These are phyloP conservation scores for Gobio occitaniae DNA, from an alignment of 2,797 vertebrate genomes.

Conservation along the genomic window DNA sequence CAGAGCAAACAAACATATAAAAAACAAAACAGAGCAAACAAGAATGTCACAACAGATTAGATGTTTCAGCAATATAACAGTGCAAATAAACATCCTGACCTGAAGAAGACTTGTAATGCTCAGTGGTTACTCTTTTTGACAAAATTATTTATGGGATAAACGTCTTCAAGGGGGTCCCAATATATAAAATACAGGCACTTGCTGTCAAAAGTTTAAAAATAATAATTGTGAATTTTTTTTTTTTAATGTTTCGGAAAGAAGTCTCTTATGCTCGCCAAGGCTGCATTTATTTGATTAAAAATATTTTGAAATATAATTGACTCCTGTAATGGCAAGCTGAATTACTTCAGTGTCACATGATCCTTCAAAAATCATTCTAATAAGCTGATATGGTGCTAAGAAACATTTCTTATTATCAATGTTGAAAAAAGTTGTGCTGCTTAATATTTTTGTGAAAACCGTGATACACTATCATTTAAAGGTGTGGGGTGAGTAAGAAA, in stretches of 20 bases:
- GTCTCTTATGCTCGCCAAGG: background rate
- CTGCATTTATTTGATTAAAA: background rate
- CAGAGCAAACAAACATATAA: background rate
- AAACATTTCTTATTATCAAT: background rate
- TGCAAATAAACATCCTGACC: conserved; percentile 7
- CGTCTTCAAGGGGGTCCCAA: background rate
- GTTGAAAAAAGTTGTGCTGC: too few relatives aligned
- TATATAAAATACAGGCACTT: background rate
- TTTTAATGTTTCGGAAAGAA: background rate
- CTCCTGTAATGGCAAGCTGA: background rate
- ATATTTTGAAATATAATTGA: background rate
- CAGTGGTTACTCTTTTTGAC: background rate
- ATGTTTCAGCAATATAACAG: background rate
- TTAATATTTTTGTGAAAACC: too few relatives aligned
- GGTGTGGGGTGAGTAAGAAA: too few relatives aligned
- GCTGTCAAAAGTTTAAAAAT: background rate
- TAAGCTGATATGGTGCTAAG: background rate
- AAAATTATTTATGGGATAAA: background rate
- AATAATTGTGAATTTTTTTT: too few relatives aligned
- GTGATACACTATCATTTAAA: too few relatives aligned
- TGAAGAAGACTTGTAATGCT: background rate
- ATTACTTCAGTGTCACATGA: background rate
- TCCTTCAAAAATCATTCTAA: background rate
- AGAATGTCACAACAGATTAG: background rate
- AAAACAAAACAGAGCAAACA: background rate